phyloP scores from a whole-genome alignment of 2,888 invertebrate genomes.

The Napeogenes sylphis region DNA sequence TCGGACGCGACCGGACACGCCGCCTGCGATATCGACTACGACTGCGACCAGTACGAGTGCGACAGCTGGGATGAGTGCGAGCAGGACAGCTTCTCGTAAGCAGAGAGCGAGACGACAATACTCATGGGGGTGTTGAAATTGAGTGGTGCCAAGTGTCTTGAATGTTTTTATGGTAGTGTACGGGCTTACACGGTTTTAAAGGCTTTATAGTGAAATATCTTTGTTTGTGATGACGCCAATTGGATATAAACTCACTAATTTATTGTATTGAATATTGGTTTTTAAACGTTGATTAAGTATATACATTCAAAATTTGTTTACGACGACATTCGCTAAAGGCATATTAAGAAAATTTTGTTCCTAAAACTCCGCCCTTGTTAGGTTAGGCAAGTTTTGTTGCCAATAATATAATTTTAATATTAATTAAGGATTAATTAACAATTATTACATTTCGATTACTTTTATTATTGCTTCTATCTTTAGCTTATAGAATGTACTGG shows the following conservation, averaged over 20 bases:
- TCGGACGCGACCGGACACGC: slow-evolving; percentile 75
- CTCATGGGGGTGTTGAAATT: not conserved
- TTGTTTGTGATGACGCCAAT: not conserved
- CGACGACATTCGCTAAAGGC: slow-evolving; percentile 13
- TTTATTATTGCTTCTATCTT: not conserved
- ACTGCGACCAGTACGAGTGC: slow-evolving; percentile 71
- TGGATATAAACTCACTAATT: not conserved
- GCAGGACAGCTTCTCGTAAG: slow-evolving; percentile 74
- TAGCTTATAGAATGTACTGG: not conserved
- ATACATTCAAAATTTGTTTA: not conserved
- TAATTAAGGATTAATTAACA: not conserved
- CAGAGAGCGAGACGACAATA: slow-evolving; percentile 15
- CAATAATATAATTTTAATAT: slow-evolving; percentile 3
- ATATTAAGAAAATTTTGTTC: slow-evolving; percentile 25
- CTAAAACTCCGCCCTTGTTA: slow-evolving; percentile 26
- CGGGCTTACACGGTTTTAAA: slow-evolving; percentile 2
- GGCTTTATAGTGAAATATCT: not conserved
- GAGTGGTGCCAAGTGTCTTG: slow-evolving; percentile 5
- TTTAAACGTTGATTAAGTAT: not conserved
- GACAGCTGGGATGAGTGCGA: slow-evolving; percentile 78
- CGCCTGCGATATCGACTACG: slow-evolving; percentile 74
- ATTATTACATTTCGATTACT: not conserved
- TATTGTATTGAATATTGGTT: not conserved
- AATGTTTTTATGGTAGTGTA: not conserved
- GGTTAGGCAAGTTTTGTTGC: slow-evolving; percentile 8